Evolutionary conservation across 2,888 invertebrate species (phyloP).

Genomic region (Acholoe squamosa): DNA sequence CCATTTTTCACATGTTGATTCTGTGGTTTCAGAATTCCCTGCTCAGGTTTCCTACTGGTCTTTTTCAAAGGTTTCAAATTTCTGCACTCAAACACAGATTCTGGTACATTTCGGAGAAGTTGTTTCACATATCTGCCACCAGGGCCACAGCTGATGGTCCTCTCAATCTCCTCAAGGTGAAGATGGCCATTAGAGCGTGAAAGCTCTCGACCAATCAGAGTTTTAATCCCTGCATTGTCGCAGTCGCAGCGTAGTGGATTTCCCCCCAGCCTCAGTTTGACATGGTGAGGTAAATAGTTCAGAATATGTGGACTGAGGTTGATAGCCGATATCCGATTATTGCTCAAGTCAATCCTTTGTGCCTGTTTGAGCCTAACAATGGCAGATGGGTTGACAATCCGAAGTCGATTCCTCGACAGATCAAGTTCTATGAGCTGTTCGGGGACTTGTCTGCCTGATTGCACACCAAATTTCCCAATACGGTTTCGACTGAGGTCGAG

Average conservation of each 20-base stretch:
- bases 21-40: background rate
- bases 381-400: background rate
- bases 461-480: background rate
- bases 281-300: background rate
- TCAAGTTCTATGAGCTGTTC: background rate
- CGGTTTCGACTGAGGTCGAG: slow-evolving; percentile 22
- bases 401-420: background rate
- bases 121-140: background rate
- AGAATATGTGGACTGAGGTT: background rate
- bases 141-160: background rate
- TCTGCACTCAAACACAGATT: background rate
- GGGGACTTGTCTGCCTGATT: background rate
- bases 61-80: background rate
- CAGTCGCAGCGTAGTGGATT: slow-evolving; percentile 5
- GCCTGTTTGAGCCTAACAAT: background rate
- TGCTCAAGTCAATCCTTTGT: background rate
- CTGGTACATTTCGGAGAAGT: background rate
- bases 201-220: slow-evolving; percentile 13
- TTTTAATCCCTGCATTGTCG: background rate
- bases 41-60: background rate
- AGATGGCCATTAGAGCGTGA: slow-evolving; percentile 9
- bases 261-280: background rate
- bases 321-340: background rate
- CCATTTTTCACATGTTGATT: background rate
- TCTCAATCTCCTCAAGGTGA: background rate